Evolutionary conservation across 2,797 vertebrate species (phyloP), one percentile per base, ranked within the genome.

Genomic region (Vultur gryphus): DNA sequence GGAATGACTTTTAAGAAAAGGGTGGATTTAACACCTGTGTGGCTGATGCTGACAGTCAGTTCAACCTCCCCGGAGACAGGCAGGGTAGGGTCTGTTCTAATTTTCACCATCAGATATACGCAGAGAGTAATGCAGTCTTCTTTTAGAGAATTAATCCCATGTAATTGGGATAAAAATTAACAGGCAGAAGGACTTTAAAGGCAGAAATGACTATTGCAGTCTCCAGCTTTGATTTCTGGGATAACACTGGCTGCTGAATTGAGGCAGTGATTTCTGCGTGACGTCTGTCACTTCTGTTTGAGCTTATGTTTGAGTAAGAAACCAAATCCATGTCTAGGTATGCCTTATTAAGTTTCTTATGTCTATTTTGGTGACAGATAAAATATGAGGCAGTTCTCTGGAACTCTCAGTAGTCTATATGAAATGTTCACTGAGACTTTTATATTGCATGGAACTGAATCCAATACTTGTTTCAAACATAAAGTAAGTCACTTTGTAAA

Each of bases 171-270:
- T 94, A 83, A 87, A 90, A 96, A 92, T 66, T 91, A 93, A 37
- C 57, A 59, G 61, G 46, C 65, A 78, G 64, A 62, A 43, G 51
- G 90, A 86, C 43, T 24, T 41, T 12, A 89, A 92, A 61, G 49
- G 67, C 88, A 96, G 67, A 90, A 92, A 69, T 85, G 8, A 58
- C 49, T 87, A 20, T 52, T 92, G 54, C 69, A 5, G 7, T 81
- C 82, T 94, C 35, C 72, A 69, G 79, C 84, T 94, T 90, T 76
- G 84, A 83, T 89, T 94, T 92, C 84, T 91, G 62, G 82, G 81
- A 93, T 91, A 93, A 85, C 87, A 84, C 23, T 11, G 37, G 46
- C 65, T 90, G 69, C 69, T 81, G 69, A 93, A 65, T 51, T 57
- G n/a, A 84, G 79, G 87, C 78, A 84, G 69, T 76, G 81, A 81